Conservation (phyloP, 2,797 vertebrate genomes). For the Spheniscus humboldti region DNA sequence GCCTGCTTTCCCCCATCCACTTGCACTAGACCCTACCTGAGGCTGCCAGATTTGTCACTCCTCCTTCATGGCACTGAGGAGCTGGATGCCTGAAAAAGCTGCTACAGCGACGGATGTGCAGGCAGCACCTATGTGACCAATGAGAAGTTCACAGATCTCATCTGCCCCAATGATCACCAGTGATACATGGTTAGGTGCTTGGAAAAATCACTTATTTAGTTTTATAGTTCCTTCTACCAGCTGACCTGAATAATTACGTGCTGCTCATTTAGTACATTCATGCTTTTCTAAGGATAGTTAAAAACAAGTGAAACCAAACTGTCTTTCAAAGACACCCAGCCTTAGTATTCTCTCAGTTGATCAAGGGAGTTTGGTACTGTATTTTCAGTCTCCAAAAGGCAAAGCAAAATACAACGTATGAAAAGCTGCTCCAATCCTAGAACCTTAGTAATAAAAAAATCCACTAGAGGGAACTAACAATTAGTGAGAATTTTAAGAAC, state of each 20-base stretch:
- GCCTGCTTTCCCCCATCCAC: not conserved
- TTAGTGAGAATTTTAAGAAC: constrained; percentile 63
- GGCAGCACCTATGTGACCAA: not conserved
- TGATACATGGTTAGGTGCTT: not conserved
- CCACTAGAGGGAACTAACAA: constrained; percentile 60
- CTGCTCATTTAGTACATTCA: not conserved
- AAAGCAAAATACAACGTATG: not conserved
- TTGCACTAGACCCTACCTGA: not conserved
- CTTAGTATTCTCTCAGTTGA: not conserved
- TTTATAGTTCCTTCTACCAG: constrained; percentile 10
- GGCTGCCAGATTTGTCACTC: not conserved
- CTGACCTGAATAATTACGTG: not conserved
- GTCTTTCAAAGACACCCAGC: not conserved
- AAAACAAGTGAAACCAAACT: not conserved
- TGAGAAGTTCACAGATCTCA: not conserved
- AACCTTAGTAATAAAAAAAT: constrained; percentile 21
- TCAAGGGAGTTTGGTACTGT: not conserved
- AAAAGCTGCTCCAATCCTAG: constrained; percentile 5
- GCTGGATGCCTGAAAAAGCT: not conserved
- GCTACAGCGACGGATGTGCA: not conserved
- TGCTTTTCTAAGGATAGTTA: not conserved
- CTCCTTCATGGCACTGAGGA: not conserved
- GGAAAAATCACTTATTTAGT: not conserved
- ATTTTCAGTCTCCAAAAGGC: constrained; percentile 33
- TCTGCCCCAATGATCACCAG: not conserved